Conservation (phyloP, 1,140 invertebrate genomes). For the Eubasilissa regina region DNA sequence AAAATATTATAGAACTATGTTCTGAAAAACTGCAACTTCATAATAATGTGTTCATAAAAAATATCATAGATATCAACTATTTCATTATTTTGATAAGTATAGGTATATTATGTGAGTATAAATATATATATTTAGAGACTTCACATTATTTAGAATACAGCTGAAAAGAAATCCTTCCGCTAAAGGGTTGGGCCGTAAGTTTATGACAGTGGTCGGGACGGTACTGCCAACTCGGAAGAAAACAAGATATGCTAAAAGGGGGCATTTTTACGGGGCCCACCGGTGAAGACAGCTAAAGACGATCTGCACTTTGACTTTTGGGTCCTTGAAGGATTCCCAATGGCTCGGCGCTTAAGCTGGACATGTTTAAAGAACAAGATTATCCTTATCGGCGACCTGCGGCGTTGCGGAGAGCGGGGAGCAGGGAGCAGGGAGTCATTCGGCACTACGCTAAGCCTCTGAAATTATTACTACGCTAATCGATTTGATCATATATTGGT, state of each 20-base stretch:
- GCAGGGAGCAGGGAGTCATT: not conserved
- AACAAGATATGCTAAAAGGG: constrained; percentile 42
- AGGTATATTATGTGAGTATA: no score
- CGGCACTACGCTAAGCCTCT: not conserved
- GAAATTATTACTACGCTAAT: not conserved
- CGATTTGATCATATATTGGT: no score
- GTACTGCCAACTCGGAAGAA: constrained; percentile 32
- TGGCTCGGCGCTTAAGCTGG: not conserved
- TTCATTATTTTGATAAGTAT: no score
- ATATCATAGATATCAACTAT: no score
- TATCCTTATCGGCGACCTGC: constrained; percentile 32
- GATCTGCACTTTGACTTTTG: constrained; percentile 17
- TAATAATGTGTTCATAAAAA: no score
- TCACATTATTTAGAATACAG: no score
- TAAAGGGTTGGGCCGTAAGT: constrained; percentile 24
- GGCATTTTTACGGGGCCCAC: constrained; percentile 28
- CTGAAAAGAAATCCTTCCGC: not conserved
- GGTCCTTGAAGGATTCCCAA: not conserved
- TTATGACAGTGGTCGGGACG: constrained; percentile 29
- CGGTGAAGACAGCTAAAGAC: constrained; percentile 16
- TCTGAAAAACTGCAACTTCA: no score
- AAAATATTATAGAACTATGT: no score
- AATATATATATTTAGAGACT: no score
- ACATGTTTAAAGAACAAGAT: constrained; percentile 27
- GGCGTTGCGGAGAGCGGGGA: not conserved